Evolutionary conservation across 2,113 vertebrate species (phyloP).

Genomic region (Zosterops hypoxanthus): DNA sequence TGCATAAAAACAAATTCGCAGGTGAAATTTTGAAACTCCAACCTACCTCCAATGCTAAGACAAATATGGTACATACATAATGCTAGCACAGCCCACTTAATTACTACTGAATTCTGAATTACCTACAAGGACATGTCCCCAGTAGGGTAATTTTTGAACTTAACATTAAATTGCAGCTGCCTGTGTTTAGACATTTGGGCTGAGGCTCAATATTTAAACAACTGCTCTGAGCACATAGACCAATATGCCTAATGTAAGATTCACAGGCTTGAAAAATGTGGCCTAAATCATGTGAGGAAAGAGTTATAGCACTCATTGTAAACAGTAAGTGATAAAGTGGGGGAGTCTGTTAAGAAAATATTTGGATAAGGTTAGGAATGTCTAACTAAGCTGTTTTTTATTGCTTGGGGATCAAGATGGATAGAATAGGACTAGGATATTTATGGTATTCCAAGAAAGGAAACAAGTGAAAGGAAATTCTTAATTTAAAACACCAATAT

Average conservation of each 20-base stretch:
- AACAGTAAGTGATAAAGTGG: constrained; percentile 27
- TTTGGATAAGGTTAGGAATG: constrained; percentile 38
- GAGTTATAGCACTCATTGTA: not conserved
- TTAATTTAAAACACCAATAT: constrained; percentile 6
- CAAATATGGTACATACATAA: not conserved
- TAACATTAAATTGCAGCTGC: not conserved
- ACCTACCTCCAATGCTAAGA: not conserved
- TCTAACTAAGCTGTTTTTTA: constrained; percentile 36
- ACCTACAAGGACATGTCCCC: not conserved
- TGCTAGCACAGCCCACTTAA: not conserved
- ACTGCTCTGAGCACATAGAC: not conserved
- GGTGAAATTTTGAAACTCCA: not conserved
- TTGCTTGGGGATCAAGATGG: constrained; percentile 28
- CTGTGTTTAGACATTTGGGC: not conserved
- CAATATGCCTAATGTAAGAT: not conserved
- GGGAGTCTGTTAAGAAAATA: constrained; percentile 19
- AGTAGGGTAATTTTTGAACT: not conserved
- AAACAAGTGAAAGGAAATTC: constrained; percentile 43
- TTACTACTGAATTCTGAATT: not conserved
- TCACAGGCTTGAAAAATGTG: not conserved
- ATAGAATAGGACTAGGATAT: constrained; percentile 10
- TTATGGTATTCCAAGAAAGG: constrained; percentile 18
- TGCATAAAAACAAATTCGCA: not conserved
- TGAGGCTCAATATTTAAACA: constrained; percentile 7
- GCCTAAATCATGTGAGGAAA: not conserved